Percentiles rank a stretch among this genome's conserved stretches.
phyloP scores from a whole-genome alignment of 2,888 invertebrate genomes.

The Hoplodrina blanda region DNA sequence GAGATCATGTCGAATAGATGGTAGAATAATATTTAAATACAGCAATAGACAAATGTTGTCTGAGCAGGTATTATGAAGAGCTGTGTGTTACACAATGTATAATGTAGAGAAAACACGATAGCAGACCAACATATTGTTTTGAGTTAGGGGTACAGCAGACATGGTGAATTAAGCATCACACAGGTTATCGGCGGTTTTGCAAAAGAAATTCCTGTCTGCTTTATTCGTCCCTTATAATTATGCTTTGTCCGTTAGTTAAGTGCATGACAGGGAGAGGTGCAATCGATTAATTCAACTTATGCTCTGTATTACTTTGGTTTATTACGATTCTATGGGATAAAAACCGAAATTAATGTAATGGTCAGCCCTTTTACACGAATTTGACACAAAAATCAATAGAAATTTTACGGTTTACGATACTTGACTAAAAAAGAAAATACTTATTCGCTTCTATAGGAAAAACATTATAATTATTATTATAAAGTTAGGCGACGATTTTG shows the following conservation, averaged over 20 bases:
- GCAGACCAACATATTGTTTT: neutral
- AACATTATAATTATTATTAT: too few relatives aligned
- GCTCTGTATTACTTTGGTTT: too few relatives aligned
- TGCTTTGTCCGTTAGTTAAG: too few relatives aligned
- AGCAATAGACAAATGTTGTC: conserved; percentile 17
- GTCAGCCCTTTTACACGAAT: too few relatives aligned
- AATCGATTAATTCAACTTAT: neutral
- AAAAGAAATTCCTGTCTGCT: neutral
- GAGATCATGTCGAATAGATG: conserved; percentile 27
- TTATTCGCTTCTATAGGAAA: too few relatives aligned
- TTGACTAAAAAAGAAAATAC: too few relatives aligned
- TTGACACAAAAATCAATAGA: too few relatives aligned
- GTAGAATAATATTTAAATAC: conserved; percentile 27
- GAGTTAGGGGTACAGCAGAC: neutral
- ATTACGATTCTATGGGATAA: too few relatives aligned
- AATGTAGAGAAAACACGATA: neutral
- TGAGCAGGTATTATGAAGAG: conserved; percentile 10
- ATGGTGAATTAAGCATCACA: neutral
- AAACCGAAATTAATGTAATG: too few relatives aligned
- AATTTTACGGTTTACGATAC: too few relatives aligned
- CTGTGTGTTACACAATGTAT: conserved; percentile 8
- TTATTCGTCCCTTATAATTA: neutral
- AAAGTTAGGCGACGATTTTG: too few relatives aligned
- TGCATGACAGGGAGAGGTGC: neutral
- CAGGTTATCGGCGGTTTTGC: neutral